Evolutionary conservation across 2,797 vertebrate genomes (phyloP), one percentile per base, ranked within the genome.

Genomic region (Spinus olivaceus): DNA sequence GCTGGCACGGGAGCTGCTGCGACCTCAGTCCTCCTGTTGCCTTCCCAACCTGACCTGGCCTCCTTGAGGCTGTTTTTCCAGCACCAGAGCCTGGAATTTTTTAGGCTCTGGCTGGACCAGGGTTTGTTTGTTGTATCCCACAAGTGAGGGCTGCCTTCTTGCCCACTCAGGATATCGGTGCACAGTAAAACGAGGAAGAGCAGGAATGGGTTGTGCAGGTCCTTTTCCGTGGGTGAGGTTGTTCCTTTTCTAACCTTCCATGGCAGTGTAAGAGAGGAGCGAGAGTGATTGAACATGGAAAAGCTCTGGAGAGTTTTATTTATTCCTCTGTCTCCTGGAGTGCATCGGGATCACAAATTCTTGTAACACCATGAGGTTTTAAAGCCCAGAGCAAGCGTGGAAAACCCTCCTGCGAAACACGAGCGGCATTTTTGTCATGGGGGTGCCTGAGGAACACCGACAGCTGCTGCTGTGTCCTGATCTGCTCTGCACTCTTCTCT

Each of bases 241-340:
- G 53, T 50, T 94, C 63, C 90, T 16, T 23, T 96, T 46, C 90
- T 88, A 95, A 96, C 60, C 16, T n/a, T 88, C 89, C 71, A 28
- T 20, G 23, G 78, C 80, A 77, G 41, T 25, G 49, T 27, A 33
- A 76, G 64, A 79, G 54, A 86, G n/a, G 32, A 92, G 33, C 33
- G 50, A 81, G 92, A 80, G 70, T 77, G 59, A 83, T 73, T 96
- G 76, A 95, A 81, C 51, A 78, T 35, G 64, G 77, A 60, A 74
- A 37, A 89, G 50, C 95, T 94, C 87, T 82, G 84, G 90, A 79
- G 88, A 80, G 66, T 73, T 50, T 89, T 96, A 82, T 92, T 95
- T 95, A 78, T 82, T 88, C 88, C 65, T 92, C 82, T 96, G 10
- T 91, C 95, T 95, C 88, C 80, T 41, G 92, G 86, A 94, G 95